A percentile compares a stretch with the other conserved stretches of the same genome.
Conservation (phyloP, 92 coral and sea anemone genomes). For the Siderastrea radians region DNA sequence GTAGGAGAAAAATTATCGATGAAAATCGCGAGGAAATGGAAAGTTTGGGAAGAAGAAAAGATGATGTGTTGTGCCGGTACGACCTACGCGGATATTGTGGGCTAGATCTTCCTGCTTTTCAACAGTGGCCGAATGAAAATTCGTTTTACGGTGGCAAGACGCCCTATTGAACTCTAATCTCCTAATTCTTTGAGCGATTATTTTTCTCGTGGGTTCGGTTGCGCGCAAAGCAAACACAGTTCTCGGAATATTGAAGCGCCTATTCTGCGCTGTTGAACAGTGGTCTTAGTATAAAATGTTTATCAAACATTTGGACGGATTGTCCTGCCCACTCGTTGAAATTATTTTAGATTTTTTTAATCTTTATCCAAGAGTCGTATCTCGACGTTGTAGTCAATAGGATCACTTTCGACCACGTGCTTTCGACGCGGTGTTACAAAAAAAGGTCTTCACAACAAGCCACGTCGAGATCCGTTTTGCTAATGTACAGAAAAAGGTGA, state of each 20-base stretch:
- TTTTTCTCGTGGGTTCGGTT: conserved; percentile 21
- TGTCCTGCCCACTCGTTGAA: conserved; percentile 32
- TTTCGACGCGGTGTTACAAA: conserved; percentile 18
- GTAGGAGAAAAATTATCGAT: conserved; percentile 20
- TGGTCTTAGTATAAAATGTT: conserved; percentile 6
- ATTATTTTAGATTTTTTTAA: not conserved
- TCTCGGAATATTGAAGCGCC: not conserved
- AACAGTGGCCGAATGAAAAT: conserved; percentile 6
- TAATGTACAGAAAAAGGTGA: not conserved
- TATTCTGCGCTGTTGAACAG: not conserved
- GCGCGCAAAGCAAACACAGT: conserved; percentile 20
- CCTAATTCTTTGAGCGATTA: not conserved
- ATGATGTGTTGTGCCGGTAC: not conserved
- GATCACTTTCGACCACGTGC: conserved; percentile 15
- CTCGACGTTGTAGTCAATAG: not conserved
- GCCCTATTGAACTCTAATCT: not conserved
- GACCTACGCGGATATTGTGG: conserved; percentile 54
- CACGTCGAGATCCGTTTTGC: not conserved
- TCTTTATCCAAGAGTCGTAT: not conserved
- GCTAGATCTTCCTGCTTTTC: conserved; percentile 29
- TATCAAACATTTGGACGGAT: not conserved
- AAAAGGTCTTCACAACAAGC: not conserved
- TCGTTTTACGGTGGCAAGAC: conserved; percentile 12
- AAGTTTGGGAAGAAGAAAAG: not conserved
- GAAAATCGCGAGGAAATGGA: conserved; percentile 25